Evolutionary conservation across 2,888 invertebrate genomes (phyloP), one percentile per base, ranked within the genome.

Genomic region (Sphinx pinastri): DNA sequence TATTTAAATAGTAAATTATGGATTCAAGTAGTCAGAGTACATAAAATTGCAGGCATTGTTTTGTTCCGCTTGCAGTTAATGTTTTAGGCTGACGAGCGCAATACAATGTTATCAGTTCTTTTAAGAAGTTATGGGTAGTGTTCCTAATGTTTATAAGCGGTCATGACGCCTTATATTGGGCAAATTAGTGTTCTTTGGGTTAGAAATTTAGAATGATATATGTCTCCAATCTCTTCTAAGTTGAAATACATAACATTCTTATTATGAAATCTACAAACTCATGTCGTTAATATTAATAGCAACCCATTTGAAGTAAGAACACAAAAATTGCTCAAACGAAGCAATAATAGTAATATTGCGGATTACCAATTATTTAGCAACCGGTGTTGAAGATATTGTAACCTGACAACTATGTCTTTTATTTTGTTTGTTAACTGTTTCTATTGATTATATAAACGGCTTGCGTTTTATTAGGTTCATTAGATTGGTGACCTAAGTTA

Each of bases 281-380:
- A 59, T 59, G n/a, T 45, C 8, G 31, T 59, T n/a, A 38, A 38
- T 59, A 59, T 38, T 59, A 59, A n/a, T 59, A 59, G 38, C 38
- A 38, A 7, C 31, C 14, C n/a, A 38, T n/a, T 59, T 14, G 11
- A 8, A 38, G 38, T 38, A 7, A 38, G 38, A 38, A 38, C 59
- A 59, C 59, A 38, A 4, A n/a, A 55, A 59, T 59, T 59, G 45
- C 59, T 38, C n/a, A 59, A n/a, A 58, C 38, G 14, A 45, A 10
- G 38, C n/a, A 59, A 59, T 45, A 59, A 59, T 59, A 59, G 38
- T 14, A 8, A 59, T n/a, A 38, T 38, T 38, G 38, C 38, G 11
- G 38, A 38, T n/a, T 4, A 59, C n/a, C 59, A 59, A 59, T 38
- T 59, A 59, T 59, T 59, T 10, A 16, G 60, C 19, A 60, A 54